A percentile compares a stretch with the other conserved stretches of the same genome.
Evolutionary conservation across 2,113 vertebrate species (phyloP).

Genomic region (Myotis davidii): DNA sequence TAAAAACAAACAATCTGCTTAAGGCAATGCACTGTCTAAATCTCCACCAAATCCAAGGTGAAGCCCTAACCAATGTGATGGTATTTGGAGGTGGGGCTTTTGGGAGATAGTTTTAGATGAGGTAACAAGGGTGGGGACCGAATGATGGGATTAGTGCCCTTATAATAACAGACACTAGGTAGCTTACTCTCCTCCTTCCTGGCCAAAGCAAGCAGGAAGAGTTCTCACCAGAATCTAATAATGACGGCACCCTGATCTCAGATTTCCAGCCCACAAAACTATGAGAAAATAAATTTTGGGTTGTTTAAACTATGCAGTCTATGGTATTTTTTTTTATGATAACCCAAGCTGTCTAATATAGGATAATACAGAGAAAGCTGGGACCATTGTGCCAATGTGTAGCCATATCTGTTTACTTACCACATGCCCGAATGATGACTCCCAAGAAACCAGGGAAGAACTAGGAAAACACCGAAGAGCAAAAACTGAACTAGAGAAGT

Average conservation of each 20-base stretch:
- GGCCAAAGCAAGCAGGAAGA: not conserved
- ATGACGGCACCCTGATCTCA: not conserved
- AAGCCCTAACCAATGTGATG: not conserved
- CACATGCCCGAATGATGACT: not conserved
- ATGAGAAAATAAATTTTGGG: not conserved
- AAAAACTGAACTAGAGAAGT: not conserved
- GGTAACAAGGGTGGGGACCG: not conserved
- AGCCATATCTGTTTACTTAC: not conserved
- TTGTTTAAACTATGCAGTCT: not conserved
- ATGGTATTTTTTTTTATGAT: not conserved
- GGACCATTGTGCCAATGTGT: not conserved
- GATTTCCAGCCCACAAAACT: not conserved
- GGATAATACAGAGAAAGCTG: not conserved
- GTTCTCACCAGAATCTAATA: not conserved
- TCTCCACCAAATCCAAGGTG: not conserved
- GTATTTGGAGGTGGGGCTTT: not conserved
- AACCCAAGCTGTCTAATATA: not conserved
- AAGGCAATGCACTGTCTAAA: not conserved
- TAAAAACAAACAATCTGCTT: not conserved
- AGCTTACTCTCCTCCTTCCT: not conserved
- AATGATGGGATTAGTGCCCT: not conserved
- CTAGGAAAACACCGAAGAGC: not conserved
- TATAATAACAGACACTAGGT: not conserved
- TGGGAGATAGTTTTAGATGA: not conserved
- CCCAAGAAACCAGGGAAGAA: not conserved